These are phyloP conservation scores for Diprion similis DNA, from an alignment of 1,140 invertebrate genomes.

Conservation along the genomic window DNA sequence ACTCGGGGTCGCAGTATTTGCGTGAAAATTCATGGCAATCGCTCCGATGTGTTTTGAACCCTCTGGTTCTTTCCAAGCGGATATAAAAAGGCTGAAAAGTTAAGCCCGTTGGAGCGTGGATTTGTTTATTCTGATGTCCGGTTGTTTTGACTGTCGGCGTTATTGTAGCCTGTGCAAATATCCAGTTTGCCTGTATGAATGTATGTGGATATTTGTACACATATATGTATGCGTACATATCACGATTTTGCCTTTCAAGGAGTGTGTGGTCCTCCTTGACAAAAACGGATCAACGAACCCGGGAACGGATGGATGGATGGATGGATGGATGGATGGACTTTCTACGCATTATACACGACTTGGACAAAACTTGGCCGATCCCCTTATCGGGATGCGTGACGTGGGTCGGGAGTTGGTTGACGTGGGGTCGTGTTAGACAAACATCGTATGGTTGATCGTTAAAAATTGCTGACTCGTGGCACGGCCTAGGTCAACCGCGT, in stretches of 20 bases:
- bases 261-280: too few relatives aligned
- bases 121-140: slow-evolving; percentile 3
- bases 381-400: neutral
- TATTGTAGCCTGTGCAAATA: neutral
- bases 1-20: too few relatives aligned
- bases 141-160: neutral
- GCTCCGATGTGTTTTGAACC: neutral
- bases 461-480: slow-evolving; percentile 3
- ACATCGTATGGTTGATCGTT: neutral
- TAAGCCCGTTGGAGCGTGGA: neutral
- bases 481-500: neutral
- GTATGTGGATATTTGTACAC: too few relatives aligned
- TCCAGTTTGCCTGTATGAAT: neutral
- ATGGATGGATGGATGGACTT: neutral
- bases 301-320: neutral
- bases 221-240: too few relatives aligned
- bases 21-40: neutral
- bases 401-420: neutral
- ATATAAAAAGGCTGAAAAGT: neutral
- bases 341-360: too few relatives aligned
- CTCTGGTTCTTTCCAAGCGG: neutral
- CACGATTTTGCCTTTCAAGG: too few relatives aligned
- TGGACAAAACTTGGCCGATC: too few relatives aligned
- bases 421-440: neutral
- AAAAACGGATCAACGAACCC: neutral